phyloP scores from a whole-genome alignment of 2,797 vertebrate species.

The Chelonia mydas region DNA sequence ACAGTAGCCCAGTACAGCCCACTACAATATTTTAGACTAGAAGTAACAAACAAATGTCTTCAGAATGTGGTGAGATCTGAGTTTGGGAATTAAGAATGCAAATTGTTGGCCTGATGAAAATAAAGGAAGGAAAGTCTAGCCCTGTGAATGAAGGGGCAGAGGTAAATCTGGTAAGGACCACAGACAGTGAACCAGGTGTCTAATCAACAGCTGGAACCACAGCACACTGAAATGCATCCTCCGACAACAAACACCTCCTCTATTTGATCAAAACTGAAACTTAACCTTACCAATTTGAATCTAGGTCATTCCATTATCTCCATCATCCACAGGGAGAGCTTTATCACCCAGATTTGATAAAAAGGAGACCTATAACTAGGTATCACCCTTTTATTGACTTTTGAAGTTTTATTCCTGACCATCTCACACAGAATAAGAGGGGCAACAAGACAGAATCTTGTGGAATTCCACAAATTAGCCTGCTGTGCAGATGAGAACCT shows the following conservation, averaged over 20 bases:
- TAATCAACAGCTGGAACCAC: not conserved
- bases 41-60: not conserved
- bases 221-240: not conserved
- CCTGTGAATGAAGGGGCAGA: not conserved
- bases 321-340: not conserved
- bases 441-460: not conserved
- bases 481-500: not conserved
- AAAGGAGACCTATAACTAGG: not conserved
- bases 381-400: not conserved
- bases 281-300: not conserved
- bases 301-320: not conserved
- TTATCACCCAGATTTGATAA: not conserved
- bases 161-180: not conserved
- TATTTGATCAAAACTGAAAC: not conserved
- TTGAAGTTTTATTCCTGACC: not conserved
- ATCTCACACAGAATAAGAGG: not conserved
- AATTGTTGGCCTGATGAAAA: not conserved
- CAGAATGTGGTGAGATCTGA: not conserved
- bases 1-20: not conserved
- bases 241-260: not conserved
- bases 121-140: not conserved
- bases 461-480: not conserved
- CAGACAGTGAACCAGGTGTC: not conserved
- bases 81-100: not conserved
- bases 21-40: not conserved